Conservation (phyloP, 2,888 invertebrate genomes). For the Anorthoa munda region DNA sequence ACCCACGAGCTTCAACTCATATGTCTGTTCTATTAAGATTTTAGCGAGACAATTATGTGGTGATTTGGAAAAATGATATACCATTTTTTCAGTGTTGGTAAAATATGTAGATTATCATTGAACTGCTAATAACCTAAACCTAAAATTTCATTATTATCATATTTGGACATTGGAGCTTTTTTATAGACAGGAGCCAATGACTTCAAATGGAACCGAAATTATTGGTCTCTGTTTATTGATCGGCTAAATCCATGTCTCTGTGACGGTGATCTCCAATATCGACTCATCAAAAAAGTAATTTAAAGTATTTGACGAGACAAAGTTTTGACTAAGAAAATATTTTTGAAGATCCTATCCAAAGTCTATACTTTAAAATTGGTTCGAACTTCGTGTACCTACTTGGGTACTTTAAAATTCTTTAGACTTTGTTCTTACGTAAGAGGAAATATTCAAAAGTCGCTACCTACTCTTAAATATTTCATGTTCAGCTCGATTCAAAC, state of each 20-base stretch:
- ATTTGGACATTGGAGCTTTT: too few relatives aligned
- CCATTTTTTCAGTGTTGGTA: too few relatives aligned
- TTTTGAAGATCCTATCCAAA: slow-evolving; percentile 1
- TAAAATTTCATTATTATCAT: too few relatives aligned
- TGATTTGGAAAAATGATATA: too few relatives aligned
- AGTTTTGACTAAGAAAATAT: slow-evolving; percentile 20
- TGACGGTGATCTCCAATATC: background rate
- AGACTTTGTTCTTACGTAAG: slow-evolving; percentile 13
- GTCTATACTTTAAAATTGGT: background rate
- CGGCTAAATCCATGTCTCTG: too few relatives aligned
- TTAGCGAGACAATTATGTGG: too few relatives aligned
- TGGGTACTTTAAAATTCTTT: slow-evolving; percentile 2
- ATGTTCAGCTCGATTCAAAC: background rate
- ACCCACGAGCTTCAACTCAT: too few relatives aligned
- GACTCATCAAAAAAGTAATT: slow-evolving; percentile 36
- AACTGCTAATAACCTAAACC: too few relatives aligned
- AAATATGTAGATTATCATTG: too few relatives aligned
- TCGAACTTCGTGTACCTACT: slow-evolving; percentile 1
- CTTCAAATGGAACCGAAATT: background rate
- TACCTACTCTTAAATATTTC: background rate
- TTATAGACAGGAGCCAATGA: too few relatives aligned
- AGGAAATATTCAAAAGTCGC: background rate
- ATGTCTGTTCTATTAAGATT: too few relatives aligned
- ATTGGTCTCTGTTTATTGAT: background rate
- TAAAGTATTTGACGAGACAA: slow-evolving; percentile 30